Evolutionary conservation across 1,140 invertebrate species (phyloP), one percentile per base, ranked within the genome.

Genomic region (Hyles euphorbiae): DNA sequence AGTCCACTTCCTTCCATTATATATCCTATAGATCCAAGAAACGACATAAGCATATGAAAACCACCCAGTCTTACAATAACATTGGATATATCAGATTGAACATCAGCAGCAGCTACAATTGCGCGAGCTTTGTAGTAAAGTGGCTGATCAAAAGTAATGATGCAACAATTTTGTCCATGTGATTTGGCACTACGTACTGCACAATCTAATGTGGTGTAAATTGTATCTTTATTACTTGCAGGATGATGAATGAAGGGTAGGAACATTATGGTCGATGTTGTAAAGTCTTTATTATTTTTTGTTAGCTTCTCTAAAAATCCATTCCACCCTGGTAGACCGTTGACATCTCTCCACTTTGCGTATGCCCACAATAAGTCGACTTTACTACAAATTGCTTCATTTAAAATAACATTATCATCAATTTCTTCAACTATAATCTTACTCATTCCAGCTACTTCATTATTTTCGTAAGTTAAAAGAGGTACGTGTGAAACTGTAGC

Each of bases 61-160:
- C 79, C 70, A 66, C 77, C 76, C 33, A 87, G 61, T 73, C 60
- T 72, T 3, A 81, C 66, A 59, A 80, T 53, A 8, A 62, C 60
- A 53, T 79, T 76, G 48, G 60, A 76, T 57, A 84, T 61, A 32
- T 74, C 58, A 46, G 74, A 73, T 50, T 61, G 63, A 44, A 56
- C 50, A 73, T 64, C 54, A 61, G 71, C 60, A 11, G 78, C 72
- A 61, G 64, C 54, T 59, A 87, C 68, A 34, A 89, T 87, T 74
- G 87, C 80, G 55, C 76, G 74, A 50, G 86, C 85, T 83, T 90
- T 90, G 10, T 64, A 64, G 68, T 87, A 90, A 6, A 87, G 67
- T 65, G 75, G 78, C 60, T 84, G 82, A 71, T 85, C 81, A 73
- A 82, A 84, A 50, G 75, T 87, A 51, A 81, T 61, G 51, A 86